Evolutionary conservation across 2,113 vertebrate genomes (phyloP).

Genomic region (Manacus vitellinus): DNA sequence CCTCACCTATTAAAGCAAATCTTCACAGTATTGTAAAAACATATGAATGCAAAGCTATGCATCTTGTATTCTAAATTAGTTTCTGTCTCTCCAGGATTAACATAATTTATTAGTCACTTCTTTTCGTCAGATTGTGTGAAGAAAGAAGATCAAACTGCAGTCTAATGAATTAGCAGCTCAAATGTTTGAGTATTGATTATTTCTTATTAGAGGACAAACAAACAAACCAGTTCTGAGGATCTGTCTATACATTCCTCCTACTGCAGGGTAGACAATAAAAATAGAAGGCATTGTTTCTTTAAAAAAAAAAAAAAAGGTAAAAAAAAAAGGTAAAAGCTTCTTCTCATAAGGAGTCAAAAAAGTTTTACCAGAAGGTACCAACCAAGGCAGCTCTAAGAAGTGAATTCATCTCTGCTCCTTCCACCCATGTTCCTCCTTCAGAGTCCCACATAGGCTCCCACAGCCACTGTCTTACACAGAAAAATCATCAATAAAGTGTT

Average conservation of each 20-base stretch:
- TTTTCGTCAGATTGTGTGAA: not conserved
- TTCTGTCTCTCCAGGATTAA: not conserved
- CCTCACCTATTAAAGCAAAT: not conserved
- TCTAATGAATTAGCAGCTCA: not conserved
- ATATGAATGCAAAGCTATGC: not conserved
- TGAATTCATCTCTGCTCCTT: not conserved
- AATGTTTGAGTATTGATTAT: not conserved
- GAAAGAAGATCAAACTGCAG: not conserved
- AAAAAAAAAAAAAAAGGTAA: not conserved
- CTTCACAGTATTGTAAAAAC: not conserved
- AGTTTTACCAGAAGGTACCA: not conserved
- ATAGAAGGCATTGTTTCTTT: not conserved
- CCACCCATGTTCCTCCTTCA: not conserved
- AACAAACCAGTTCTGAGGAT: not conserved
- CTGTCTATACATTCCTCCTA: not conserved
- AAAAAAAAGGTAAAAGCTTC: not conserved
- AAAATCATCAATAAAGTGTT: not conserved
- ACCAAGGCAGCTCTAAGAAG: not conserved
- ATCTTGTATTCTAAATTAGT: not conserved
- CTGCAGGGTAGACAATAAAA: not conserved
- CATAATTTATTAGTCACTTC: not conserved
- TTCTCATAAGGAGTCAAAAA: not conserved
- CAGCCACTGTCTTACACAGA: fast-evolving
- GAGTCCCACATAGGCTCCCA: not conserved
- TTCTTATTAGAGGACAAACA: not conserved